Percentiles rank a stretch among this genome's conserved stretches.
Evolutionary conservation across 2,888 invertebrate genomes (phyloP).

Genomic region (Meghimatium bilineatum): DNA sequence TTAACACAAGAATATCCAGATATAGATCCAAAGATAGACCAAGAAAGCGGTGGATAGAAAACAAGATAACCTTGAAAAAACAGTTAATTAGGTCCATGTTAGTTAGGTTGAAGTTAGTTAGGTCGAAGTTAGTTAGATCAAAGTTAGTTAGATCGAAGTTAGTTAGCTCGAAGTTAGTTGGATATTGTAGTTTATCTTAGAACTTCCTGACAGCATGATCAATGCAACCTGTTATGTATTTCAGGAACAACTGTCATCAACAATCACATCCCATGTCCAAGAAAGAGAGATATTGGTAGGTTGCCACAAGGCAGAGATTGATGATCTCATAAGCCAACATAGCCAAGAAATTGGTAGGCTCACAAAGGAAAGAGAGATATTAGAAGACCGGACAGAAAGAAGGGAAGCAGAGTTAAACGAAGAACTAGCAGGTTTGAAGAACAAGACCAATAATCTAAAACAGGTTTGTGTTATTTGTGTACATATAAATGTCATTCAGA

Average conservation of each 20-base stretch:
- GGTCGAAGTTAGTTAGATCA: too few relatives aligned
- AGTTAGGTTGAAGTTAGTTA: too few relatives aligned
- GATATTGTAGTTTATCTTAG: too few relatives aligned
- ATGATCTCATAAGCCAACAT: constrained; percentile 41
- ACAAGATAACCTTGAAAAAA: too few relatives aligned
- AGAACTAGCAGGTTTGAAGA: constrained; percentile 67
- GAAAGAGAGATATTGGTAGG: constrained; percentile 49
- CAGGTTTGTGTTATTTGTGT: constrained; percentile 62
- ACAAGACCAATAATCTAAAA: constrained; percentile 67
- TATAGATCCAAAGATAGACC: too few relatives aligned
- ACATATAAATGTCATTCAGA: too few relatives aligned
- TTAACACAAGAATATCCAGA: too few relatives aligned
- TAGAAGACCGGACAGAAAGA: constrained; percentile 48
- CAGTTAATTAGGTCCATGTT: too few relatives aligned
- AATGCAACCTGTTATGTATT: not conserved
- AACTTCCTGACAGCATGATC: too few relatives aligned
- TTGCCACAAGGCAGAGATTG: constrained; percentile 54
- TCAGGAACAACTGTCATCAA: constrained; percentile 56
- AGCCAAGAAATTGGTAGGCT: constrained; percentile 55
- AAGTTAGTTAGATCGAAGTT: too few relatives aligned
- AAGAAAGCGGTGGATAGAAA: too few relatives aligned
- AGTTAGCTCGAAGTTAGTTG: too few relatives aligned
- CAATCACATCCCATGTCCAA: constrained; percentile 51
- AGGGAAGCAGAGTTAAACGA: constrained; percentile 60
- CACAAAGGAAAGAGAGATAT: constrained; percentile 56